Evolutionary conservation across 2,797 vertebrate genomes (phyloP).

Genomic region (Smutsia gigantea): DNA sequence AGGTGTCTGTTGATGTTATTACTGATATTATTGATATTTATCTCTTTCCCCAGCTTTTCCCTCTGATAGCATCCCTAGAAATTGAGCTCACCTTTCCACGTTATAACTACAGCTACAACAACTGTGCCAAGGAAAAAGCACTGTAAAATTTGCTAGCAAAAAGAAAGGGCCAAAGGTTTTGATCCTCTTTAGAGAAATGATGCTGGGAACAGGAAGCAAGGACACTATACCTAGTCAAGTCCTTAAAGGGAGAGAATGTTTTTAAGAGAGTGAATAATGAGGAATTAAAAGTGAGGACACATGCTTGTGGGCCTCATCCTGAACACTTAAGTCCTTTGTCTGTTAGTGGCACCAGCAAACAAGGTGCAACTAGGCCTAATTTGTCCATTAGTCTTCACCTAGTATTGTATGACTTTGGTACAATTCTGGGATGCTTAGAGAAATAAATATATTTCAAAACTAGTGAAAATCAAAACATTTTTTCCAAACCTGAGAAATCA

Average conservation of each 20-base stretch:
- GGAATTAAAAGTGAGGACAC: background rate
- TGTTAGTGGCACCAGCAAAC: background rate
- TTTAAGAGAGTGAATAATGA: background rate
- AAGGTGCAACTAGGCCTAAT: background rate
- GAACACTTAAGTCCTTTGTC: background rate
- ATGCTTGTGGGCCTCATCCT: background rate
- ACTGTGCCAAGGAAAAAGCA: background rate
- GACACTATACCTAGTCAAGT: background rate
- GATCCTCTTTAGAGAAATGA: background rate
- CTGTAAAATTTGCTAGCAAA: background rate
- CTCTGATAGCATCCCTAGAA: background rate
- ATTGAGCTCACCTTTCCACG: background rate
- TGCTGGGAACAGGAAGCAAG: background rate
- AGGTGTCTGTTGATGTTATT: background rate
- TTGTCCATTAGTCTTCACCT: background rate
- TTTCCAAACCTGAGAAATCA: background rate
- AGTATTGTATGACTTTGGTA: background rate
- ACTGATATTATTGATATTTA: background rate
- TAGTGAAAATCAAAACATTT: background rate
- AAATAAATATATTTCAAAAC: background rate
- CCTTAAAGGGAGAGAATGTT: background rate
- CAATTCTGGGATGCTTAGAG: background rate
- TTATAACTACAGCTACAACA: background rate
- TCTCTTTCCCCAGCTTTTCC: background rate
- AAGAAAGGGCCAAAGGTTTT: background rate